Evolutionary conservation across 2,888 invertebrate genomes (phyloP), one percentile per base, ranked within the genome.

Genomic region (Ophion obscuratus): DNA sequence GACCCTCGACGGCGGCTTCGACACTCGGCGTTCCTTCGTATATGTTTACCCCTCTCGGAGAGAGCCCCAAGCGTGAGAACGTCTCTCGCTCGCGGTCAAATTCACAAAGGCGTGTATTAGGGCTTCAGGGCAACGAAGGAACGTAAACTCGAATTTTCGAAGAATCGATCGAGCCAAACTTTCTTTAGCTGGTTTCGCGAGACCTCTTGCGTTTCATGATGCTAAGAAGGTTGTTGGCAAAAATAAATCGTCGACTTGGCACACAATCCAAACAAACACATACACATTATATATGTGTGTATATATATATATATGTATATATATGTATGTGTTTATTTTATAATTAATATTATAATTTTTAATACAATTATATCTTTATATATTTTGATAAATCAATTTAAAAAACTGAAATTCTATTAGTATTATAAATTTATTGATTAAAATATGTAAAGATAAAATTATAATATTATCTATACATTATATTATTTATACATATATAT

Each of bases 11-110:
- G 87, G 87, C 76, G 70, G 70, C 79, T 79, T 79, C 78, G 85
- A 87, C 80, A 80, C 85, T 73, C 66, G 81, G 68, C 53, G 53
- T 74, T 61, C 74, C 79, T 76, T 57, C 57, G 36, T 68, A 61
- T 73, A 79, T 80, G 64, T 64, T 78, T 81, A 76, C 74, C 79
- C 78, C 78, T 74, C 73, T 71, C 84, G 70, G 77, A 73, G 78
- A 85, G 75, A 66, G 64, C 76, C 70, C 77, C 73, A 81, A 90
- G 87, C 92, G 92, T 93, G 92, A 92, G 92, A 93, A 93, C 88
- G 86, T 88, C 88, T 84, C 83, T 89, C 88, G 90, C 92, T 90
- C 88, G 91, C 90, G 92, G 90, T 92, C 92, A 91, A 92, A 91
- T 90, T 90, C 89, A 88, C 89, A 83, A 87, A 87, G 81, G 68